Percentiles rank a stretch among this genome's conserved stretches.
Evolutionary conservation across 2,113 vertebrate species (phyloP).

Genomic region (Alces alces): DNA sequence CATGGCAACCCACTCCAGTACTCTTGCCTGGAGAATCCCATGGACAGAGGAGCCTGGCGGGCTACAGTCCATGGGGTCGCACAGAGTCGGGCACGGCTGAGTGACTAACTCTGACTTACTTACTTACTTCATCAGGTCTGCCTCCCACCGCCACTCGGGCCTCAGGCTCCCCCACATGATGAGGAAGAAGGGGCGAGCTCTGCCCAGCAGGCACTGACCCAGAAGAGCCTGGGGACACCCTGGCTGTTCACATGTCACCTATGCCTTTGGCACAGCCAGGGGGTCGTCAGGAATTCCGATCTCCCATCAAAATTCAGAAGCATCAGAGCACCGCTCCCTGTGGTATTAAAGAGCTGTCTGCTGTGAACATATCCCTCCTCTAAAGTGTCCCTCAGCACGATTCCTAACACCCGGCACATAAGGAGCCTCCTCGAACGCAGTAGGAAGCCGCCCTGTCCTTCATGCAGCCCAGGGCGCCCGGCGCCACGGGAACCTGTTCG

Average conservation of each 20-base stretch:
- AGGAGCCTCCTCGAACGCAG: rapidly evolving
- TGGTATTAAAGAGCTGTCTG: no score
- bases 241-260: neutral
- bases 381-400: rapidly evolving
- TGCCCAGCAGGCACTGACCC: neutral
- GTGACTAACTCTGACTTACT: neutral
- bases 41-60: neutral
- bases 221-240: neutral
- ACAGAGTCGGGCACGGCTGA: rapidly evolving
- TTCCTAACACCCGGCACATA: rapidly evolving
- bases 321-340: neutral
- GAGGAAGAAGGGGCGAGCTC: neutral
- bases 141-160: neutral
- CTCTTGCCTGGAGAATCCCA: neutral
- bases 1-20: neutral
- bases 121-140: neutral
- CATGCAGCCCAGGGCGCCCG: rapidly evolving
- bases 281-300: neutral
- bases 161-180: neutral
- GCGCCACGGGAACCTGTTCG: rapidly evolving
- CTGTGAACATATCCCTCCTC: rapidly evolving
- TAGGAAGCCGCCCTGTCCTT: rapidly evolving
- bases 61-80: neutral
- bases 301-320: neutral
- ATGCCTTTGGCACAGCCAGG: neutral